Evolutionary conservation across 2,888 invertebrate species (phyloP).

Genomic region (Bombyx huttoni): DNA sequence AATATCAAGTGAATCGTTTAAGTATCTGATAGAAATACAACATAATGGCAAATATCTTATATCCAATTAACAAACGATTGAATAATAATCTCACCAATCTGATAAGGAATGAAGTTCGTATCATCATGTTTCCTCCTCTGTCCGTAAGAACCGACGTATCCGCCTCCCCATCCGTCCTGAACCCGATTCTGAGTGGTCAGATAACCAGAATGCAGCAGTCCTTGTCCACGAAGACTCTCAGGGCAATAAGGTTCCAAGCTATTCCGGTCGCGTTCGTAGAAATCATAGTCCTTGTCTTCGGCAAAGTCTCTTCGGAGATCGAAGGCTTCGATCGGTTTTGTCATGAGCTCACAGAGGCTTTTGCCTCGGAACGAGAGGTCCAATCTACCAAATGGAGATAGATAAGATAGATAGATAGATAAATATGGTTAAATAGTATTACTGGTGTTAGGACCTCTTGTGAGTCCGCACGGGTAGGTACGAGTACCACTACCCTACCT

Average conservation of each 20-base stretch:
- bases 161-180: slow-evolving; percentile 27
- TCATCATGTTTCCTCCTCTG: slow-evolving; percentile 16
- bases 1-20: no score
- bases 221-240: slow-evolving; percentile 45
- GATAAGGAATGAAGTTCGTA: slow-evolving; percentile 66
- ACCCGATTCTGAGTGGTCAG: slow-evolving; percentile 36
- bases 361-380: slow-evolving; percentile 79
- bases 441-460: no score
- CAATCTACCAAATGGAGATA: slow-evolving; percentile 43
- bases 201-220: slow-evolving; percentile 55
- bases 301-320: slow-evolving; percentile 74
- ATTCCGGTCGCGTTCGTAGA: slow-evolving; percentile 83
- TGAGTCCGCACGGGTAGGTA: no score
- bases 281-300: slow-evolving; percentile 82
- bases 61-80: no score
- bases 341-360: slow-evolving; percentile 84
- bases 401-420: no score
- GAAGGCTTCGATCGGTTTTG: slow-evolving; percentile 78
- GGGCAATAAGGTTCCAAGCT: slow-evolving; percentile 75
- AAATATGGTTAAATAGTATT: no score
- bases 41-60: no score
- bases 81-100: slow-evolving; percentile 51
- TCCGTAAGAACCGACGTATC: slow-evolving; percentile 19
- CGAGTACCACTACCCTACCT: no score
- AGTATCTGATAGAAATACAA: no score